phyloP scores from a whole-genome alignment of 2,113 vertebrate genomes.

The Takifugu bimaculatus region DNA sequence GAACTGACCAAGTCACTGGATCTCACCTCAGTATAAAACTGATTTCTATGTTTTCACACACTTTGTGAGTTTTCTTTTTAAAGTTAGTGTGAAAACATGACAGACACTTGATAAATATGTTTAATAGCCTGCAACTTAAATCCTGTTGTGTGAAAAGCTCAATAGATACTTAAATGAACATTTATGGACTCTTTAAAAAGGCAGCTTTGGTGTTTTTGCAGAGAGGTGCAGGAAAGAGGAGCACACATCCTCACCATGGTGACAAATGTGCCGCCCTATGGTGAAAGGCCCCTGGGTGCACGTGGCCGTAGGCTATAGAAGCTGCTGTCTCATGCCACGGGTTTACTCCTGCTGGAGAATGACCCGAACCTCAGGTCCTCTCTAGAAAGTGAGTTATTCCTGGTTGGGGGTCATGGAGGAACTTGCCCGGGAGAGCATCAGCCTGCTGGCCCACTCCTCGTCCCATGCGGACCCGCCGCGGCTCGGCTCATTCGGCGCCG shows the following conservation, averaged over 20 bases:
- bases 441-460: constrained; percentile 68
- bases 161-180: too few relatives aligned
- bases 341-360: neutral
- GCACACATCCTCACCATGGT: constrained; percentile 51
- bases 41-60: too few relatives aligned
- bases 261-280: constrained; percentile 52
- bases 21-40: too few relatives aligned
- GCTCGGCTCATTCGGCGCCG: constrained; percentile 82
- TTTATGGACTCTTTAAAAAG: too few relatives aligned
- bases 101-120: too few relatives aligned
- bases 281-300: constrained; percentile 49
- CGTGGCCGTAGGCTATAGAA: constrained; percentile 46
- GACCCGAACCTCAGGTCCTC: neutral
- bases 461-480: constrained; percentile 37
- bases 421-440: constrained; percentile 71
- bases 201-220: neutral
- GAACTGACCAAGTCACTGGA: too few relatives aligned
- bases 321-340: neutral
- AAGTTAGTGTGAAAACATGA: too few relatives aligned
- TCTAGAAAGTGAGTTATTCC: neutral
- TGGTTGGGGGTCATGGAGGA: constrained; percentile 75
- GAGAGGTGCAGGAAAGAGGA: neutral
- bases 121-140: too few relatives aligned
- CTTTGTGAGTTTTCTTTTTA: too few relatives aligned
- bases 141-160: too few relatives aligned